phyloP scores from a whole-genome alignment of 2,888 invertebrate species.

The Lepidocyrtinus sp. region DNA sequence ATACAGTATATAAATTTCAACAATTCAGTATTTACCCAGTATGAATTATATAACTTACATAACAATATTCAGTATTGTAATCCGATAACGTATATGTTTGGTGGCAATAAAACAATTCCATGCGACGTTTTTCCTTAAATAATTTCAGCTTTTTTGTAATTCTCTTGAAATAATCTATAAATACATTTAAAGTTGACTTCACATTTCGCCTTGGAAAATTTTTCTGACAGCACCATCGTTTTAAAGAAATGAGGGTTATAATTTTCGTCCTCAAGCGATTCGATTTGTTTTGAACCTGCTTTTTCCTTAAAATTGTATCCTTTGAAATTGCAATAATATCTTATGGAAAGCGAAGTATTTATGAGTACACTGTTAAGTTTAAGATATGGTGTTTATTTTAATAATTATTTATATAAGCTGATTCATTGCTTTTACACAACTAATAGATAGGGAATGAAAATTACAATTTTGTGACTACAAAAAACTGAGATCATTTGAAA shows the following conservation, averaged over 20 bases:
- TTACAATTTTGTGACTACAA: background rate
- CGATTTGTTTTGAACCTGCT: too few species aligned
- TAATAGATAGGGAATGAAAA: background rate
- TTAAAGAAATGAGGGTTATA: background rate
- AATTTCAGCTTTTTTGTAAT: background rate
- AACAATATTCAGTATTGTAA: background rate
- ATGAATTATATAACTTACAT: background rate
- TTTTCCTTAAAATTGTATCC: too few species aligned
- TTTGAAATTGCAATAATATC: too few species aligned
- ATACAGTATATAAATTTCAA: background rate
- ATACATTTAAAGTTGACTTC: background rate
- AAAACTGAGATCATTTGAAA: background rate
- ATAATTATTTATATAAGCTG: too few species aligned
- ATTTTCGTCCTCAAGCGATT: background rate
- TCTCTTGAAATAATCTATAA: too few species aligned
- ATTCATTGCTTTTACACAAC: too few species aligned
- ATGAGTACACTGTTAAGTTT: too few species aligned
- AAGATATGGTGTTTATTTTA: too few species aligned
- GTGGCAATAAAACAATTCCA: background rate
- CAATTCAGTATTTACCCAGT: background rate
- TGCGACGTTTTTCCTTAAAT: background rate
- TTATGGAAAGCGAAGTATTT: too few species aligned
- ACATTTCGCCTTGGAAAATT: background rate
- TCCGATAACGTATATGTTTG: background rate
- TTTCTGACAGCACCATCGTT: background rate